These are phyloP conservation scores for Drosophila truncata DNA, from an alignment of 1,140 invertebrate genomes.

Conservation along the genomic window DNA sequence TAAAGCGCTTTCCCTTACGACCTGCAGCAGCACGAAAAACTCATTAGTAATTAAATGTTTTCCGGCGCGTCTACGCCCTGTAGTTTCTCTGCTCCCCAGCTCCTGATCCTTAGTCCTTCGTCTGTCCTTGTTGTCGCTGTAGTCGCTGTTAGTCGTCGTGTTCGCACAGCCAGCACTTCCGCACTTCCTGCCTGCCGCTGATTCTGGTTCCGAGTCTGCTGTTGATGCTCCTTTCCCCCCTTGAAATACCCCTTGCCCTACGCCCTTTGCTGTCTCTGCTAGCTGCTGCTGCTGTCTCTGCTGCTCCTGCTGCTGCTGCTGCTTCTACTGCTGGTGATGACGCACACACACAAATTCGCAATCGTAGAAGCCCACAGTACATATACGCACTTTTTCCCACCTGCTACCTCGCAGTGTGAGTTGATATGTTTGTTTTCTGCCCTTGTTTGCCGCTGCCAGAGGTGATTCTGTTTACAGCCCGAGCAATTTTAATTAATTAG, in stretches of 20 bases:
- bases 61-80: slow-evolving; percentile 72
- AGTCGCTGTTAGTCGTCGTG: slow-evolving; percentile 58
- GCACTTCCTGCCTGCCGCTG: slow-evolving; percentile 58
- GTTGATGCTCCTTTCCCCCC: slow-evolving; percentile 14
- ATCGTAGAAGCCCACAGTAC: slow-evolving; percentile 14
- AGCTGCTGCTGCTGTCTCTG: background rate
- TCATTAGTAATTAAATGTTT: slow-evolving; percentile 83
- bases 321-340: slow-evolving; percentile 17
- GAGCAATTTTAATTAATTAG: slow-evolving; percentile 18
- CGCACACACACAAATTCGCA: slow-evolving; percentile 25
- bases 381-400: slow-evolving; percentile 75
- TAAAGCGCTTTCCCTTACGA: slow-evolving; percentile 59
- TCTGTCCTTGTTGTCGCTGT: slow-evolving; percentile 48
- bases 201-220: slow-evolving; percentile 47
- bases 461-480: slow-evolving; percentile 13
- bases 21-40: slow-evolving; percentile 71
- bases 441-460: slow-evolving; percentile 7
- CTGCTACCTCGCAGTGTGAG: slow-evolving; percentile 9
- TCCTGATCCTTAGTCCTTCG: slow-evolving; percentile 8
- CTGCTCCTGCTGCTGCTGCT: background rate
- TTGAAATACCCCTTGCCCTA: background rate
- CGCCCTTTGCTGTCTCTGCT: background rate
- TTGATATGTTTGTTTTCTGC: slow-evolving; percentile 6
- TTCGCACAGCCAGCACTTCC: slow-evolving; percentile 76
- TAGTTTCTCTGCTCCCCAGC: slow-evolving; percentile 61